Percentiles rank a stretch among this genome's conserved stretches.
Conservation (phyloP, 2,113 vertebrate genomes). For the Sceloporus undulatus region DNA sequence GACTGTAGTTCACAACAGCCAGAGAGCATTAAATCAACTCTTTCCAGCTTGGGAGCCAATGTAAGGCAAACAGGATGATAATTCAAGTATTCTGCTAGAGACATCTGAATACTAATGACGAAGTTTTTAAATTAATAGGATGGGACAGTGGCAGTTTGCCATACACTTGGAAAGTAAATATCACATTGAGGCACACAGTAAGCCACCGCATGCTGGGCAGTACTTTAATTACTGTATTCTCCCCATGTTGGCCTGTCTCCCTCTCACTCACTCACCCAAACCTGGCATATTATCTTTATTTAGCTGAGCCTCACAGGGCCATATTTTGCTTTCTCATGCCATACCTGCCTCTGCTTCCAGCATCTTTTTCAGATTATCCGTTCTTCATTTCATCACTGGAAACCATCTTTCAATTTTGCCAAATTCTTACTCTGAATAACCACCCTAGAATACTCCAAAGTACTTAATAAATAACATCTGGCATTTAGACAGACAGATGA, state of each 20-base stretch:
- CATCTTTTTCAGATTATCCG: not conserved
- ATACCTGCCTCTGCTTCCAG: not conserved
- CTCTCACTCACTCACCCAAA: not conserved
- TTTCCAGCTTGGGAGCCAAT: no score
- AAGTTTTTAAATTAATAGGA: not conserved
- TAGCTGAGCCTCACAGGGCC: not conserved
- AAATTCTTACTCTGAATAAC: not conserved
- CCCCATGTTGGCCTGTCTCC: not conserved
- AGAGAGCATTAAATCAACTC: no score
- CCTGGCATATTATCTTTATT: not conserved
- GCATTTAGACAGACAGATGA: not conserved
- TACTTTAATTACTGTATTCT: not conserved
- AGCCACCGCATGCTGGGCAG: not conserved
- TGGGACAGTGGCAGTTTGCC: not conserved
- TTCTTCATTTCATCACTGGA: not conserved
- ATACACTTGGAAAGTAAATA: not conserved
- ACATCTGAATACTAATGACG: not conserved
- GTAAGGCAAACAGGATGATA: not conserved
- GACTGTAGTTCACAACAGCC: no score
- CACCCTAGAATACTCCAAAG: no score
- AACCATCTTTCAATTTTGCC: not conserved
- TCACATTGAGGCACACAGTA: not conserved
- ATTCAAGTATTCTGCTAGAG: not conserved
- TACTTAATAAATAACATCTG: not conserved
- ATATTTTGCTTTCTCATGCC: not conserved